Conservation (phyloP, 2,113 vertebrate species). For the Daubentonia madagascariensis region DNA sequence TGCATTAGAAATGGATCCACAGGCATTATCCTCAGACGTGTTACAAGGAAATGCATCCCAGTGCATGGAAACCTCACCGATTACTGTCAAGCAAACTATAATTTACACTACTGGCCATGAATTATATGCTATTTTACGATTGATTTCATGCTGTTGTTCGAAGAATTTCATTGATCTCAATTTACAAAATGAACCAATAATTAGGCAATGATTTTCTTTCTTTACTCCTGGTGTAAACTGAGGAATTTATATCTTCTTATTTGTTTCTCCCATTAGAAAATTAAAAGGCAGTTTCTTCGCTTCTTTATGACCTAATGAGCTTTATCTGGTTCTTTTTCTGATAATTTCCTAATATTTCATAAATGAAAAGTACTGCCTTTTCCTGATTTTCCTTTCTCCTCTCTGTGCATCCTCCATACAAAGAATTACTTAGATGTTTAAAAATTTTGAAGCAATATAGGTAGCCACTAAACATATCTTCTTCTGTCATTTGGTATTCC, state of each 20-base stretch:
- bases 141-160: slow-evolving; percentile 85
- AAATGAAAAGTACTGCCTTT: background rate
- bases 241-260: slow-evolving; percentile 46
- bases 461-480: background rate
- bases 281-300: slow-evolving; percentile 38
- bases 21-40: slow-evolving; percentile 65
- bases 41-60: slow-evolving; percentile 79
- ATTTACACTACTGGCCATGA: slow-evolving; percentile 84
- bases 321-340: background rate
- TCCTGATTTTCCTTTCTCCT: background rate
- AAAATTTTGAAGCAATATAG: background rate
- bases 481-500: background rate
- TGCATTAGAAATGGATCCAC: slow-evolving; percentile 79
- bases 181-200: slow-evolving; percentile 82
- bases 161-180: slow-evolving; percentile 84
- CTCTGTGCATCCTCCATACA: background rate
- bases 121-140: slow-evolving; percentile 83
- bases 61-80: slow-evolving; percentile 74
- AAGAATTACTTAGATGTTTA: background rate
- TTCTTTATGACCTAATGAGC: background rate
- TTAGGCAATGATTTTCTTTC: slow-evolving; percentile 74
- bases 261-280: slow-evolving; percentile 61
- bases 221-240: slow-evolving; percentile 66
- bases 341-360: background rate
- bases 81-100: slow-evolving; percentile 82